phyloP scores from a whole-genome alignment of 1,140 invertebrate genomes.

The Limonius californicus region DNA sequence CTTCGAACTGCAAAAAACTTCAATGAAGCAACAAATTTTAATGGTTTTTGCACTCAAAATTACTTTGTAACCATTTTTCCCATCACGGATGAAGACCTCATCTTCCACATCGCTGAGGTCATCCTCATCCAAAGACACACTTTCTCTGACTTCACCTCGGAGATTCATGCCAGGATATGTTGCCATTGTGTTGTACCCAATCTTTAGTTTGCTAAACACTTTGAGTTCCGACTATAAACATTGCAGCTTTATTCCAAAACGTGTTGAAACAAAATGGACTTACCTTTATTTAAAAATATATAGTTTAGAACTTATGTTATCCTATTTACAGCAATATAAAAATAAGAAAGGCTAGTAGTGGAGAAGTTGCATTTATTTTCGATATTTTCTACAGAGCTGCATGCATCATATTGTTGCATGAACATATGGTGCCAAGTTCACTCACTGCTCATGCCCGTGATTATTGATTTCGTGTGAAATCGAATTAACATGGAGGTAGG shows the following conservation, averaged over 20 bases:
- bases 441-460: constrained; percentile 20
- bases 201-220: too few species aligned
- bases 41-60: neutral
- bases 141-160: constrained; percentile 44
- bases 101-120: constrained; percentile 69
- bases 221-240: too few species aligned
- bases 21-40: too few species aligned
- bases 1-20: constrained; percentile 56
- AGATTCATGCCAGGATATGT: constrained; percentile 35
- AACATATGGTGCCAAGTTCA: constrained; percentile 10
- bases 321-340: neutral
- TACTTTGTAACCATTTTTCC: constrained; percentile 55
- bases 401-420: neutral
- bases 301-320: too few species aligned
- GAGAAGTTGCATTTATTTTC: neutral
- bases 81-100: constrained; percentile 72
- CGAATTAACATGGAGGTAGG: neutral
- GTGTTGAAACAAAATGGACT: too few species aligned
- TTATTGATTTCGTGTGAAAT: constrained; percentile 19
- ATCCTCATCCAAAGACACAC: constrained; percentile 51
- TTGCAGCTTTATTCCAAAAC: too few species aligned
- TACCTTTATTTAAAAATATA: too few species aligned
- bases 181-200: neutral
- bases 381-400: neutral
- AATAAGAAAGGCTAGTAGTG: neutral